Conservation (phyloP, 2,797 vertebrate species). For the Heliangelus exortis region DNA sequence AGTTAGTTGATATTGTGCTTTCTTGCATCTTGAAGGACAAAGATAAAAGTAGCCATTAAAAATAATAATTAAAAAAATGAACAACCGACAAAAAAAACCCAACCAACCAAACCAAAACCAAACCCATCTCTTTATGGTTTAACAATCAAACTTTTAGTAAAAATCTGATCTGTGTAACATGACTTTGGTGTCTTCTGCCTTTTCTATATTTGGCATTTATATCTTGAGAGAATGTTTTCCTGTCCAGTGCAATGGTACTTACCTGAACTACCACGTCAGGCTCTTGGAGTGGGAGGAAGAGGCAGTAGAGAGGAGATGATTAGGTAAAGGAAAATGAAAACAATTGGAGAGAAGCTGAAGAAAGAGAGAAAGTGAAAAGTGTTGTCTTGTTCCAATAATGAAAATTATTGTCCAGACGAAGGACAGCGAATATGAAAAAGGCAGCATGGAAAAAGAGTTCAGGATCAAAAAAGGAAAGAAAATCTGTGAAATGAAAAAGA, state of each 20-base stretch:
- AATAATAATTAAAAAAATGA: not conserved
- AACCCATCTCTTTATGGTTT: not conserved
- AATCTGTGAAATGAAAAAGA: not conserved
- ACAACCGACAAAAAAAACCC: not conserved
- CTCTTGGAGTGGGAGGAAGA: not conserved
- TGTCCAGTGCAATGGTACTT: not conserved
- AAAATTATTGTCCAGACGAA: not conserved
- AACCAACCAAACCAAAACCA: too few relatives aligned
- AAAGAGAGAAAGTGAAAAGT: not conserved
- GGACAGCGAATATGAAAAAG: not conserved
- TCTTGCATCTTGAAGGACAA: not conserved
- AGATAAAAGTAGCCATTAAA: not conserved
- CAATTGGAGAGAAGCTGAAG: not conserved
- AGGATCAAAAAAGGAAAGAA: not conserved
- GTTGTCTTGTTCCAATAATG: not conserved
- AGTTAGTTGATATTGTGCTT: not conserved
- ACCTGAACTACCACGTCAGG: not conserved
- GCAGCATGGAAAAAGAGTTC: not conserved
- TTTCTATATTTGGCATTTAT: not conserved
- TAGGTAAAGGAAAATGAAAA: not conserved
- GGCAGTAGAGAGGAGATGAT: not conserved
- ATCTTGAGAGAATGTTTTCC: not conserved
- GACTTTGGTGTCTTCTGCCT: not conserved
- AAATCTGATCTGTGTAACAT: not conserved
- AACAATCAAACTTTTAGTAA: not conserved